Conservation (phyloP, 2,888 invertebrate species). For the Phengaris arion region DNA sequence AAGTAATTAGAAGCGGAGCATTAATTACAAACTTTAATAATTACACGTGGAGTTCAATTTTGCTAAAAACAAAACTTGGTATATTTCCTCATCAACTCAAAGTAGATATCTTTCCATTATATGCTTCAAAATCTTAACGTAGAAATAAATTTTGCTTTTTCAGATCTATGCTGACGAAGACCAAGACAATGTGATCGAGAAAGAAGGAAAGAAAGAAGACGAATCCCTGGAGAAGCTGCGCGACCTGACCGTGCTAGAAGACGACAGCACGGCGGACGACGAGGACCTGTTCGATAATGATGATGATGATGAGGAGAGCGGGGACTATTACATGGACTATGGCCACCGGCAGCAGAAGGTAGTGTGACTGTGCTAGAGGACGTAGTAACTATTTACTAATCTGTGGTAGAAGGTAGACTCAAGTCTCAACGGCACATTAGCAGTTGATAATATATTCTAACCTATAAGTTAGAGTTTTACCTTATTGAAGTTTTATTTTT, state of each 20-base stretch:
- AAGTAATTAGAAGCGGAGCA: too few species aligned
- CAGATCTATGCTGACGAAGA: conserved; percentile 71
- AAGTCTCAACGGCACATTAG: too few species aligned
- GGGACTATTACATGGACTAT: conserved; percentile 67
- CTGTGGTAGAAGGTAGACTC: too few species aligned
- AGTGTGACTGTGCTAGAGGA: conserved; percentile 17
- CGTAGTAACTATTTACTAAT: too few species aligned
- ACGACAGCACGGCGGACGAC: conserved; percentile 56
- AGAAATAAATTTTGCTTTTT: conserved; percentile 35
- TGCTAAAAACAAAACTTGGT: neutral
- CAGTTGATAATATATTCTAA: too few species aligned
- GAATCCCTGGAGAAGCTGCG: conserved; percentile 62
- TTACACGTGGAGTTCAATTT: too few species aligned
- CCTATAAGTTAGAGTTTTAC: too few species aligned
- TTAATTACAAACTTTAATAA: too few species aligned
- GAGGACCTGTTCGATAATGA: conserved; percentile 58
- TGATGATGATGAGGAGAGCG: conserved; percentile 62
- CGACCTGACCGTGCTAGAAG: conserved; percentile 64
- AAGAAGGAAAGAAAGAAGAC: conserved; percentile 44
- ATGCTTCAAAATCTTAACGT: neutral
- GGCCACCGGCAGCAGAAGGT: conserved; percentile 61
- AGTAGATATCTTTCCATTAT: neutral
- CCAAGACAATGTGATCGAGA: conserved; percentile 48
- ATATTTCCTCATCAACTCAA: neutral
- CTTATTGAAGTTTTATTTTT: too few species aligned